Evolutionary conservation across 2,888 invertebrate genomes (phyloP).

Genomic region (Coelinius sp.): DNA sequence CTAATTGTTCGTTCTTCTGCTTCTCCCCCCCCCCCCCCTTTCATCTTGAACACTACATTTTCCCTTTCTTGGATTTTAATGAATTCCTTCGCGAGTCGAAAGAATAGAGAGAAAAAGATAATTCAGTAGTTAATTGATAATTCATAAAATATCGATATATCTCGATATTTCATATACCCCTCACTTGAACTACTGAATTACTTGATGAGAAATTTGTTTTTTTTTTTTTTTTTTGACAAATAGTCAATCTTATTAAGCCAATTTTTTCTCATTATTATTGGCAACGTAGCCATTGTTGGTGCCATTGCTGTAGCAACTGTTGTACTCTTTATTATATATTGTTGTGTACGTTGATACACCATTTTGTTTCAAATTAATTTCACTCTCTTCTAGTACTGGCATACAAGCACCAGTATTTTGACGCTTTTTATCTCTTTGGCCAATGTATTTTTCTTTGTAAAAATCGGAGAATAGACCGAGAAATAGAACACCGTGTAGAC

Average conservation of each 20-base stretch:
- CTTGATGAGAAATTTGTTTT: neutral
- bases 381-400: slow-evolving; percentile 78
- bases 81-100: neutral
- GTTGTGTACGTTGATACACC: slow-evolving; percentile 71
- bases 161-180: neutral
- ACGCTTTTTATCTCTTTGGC: slow-evolving; percentile 37
- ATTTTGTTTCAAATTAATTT: slow-evolving; percentile 61
- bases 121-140: neutral
- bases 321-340: slow-evolving; percentile 74
- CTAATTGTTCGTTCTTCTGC: slow-evolving; percentile 2
- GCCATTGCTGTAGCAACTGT: slow-evolving; percentile 77
- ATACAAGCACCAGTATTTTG: slow-evolving; percentile 76
- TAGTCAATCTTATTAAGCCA: slow-evolving; percentile 57
- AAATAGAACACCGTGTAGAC: slow-evolving; percentile 93
- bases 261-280: slow-evolving; percentile 68
- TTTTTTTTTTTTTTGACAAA: too few relatives aligned
- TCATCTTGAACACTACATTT: neutral
- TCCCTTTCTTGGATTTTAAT: neutral
- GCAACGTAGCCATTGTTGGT: slow-evolving; percentile 77
- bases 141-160: neutral
- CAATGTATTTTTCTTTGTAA: slow-evolving; percentile 85
- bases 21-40: too few relatives aligned
- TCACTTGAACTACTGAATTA: neutral
- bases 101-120: neutral
- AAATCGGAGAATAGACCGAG: slow-evolving; percentile 95